Evolutionary conservation across 2,797 vertebrate species (phyloP).

Genomic region (Xenentodon cancila): DNA sequence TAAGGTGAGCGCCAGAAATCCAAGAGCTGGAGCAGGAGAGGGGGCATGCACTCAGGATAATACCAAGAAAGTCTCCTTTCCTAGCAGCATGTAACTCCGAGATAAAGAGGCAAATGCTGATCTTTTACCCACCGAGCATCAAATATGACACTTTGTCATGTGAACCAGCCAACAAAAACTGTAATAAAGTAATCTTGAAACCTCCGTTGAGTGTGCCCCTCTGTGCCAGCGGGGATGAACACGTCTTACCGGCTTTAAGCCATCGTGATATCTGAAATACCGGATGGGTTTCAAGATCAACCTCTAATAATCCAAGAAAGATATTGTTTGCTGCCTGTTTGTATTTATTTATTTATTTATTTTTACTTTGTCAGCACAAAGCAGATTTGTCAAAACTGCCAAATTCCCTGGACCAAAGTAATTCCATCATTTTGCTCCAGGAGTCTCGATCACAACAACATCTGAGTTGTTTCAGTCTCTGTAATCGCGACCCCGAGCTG

Average conservation of each 20-base stretch:
- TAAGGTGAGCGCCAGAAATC: conserved; percentile 21
- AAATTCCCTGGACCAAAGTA: background rate
- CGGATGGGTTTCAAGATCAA: background rate
- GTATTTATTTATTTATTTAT: conserved; percentile 3
- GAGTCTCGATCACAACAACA: background rate
- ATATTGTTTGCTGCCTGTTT: background rate
- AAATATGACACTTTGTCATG: conserved; percentile 22
- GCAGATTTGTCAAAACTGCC: conserved; percentile 5
- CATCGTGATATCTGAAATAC: background rate
- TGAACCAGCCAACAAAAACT: conserved; percentile 1
- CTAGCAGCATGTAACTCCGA: conserved; percentile 9
- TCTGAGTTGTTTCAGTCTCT: conserved; percentile 1
- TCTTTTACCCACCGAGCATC: background rate
- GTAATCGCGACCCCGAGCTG: conserved; percentile 32
- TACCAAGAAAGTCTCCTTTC: background rate
- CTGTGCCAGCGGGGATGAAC: background rate
- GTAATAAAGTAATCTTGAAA: conserved; percentile 9
- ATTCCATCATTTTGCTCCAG: conserved; percentile 7
- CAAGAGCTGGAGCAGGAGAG: conserved; percentile 17
- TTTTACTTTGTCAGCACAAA: conserved; percentile 2
- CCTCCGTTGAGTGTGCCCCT: conserved; percentile 8
- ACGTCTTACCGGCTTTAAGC: background rate
- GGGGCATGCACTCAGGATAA: conserved; percentile 3
- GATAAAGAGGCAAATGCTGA: conserved; percentile 12
- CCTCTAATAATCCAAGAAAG: background rate